Base-by-base conservation (phyloP, 2,797 vertebrate species). In the Rallus crepitans region DNA sequence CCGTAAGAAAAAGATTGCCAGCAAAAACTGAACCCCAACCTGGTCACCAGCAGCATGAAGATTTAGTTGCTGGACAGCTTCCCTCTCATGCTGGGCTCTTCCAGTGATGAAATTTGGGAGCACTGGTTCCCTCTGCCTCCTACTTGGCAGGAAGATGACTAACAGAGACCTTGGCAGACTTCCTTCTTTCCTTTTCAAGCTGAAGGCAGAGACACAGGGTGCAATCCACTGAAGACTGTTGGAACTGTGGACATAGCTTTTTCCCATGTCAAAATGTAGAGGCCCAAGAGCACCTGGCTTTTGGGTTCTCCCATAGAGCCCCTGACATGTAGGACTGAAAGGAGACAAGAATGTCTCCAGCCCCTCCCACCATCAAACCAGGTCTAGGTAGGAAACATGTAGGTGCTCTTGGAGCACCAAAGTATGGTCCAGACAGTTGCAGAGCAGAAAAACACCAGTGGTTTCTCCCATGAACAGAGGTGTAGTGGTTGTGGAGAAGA, bases 1-100 rank as follows among this genome's bases (percentile, higher is more conserved):
- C 33, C 98, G 99, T 66, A 99, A 99, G 98, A 99, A 98, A 98
- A 99, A 99, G 96, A 98, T 99, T 47, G 98, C 99, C 96, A 98
- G 96, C 96, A 98, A 98, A 94, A 98, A 98, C 40, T 98, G 94
- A 98, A 17, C 47, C 5, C 7, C 39, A 30, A 50, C 39, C 50
- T 40, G 42, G n/a, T 80, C 63, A 35, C 66, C 39, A 8, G 16
- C 72, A 65, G 31, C 72, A 71, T 39, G 53, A 87, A 87, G 42
- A 30, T 63, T 60, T 35, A 68, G 48, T 56, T 72, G 14, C 42
- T 89, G 89, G 69, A 76, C 82, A 90, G 25, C 75, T 79, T 81
- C 37, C 35, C 7, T 94, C 42, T 23, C 30, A 13, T 20, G 33
- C 37, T 77, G 90, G 77, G 25, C 60, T 89, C 30, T 87, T 89